phyloP scores from a whole-genome alignment of 2,888 invertebrate genomes.

The Lithophane leautieri region DNA sequence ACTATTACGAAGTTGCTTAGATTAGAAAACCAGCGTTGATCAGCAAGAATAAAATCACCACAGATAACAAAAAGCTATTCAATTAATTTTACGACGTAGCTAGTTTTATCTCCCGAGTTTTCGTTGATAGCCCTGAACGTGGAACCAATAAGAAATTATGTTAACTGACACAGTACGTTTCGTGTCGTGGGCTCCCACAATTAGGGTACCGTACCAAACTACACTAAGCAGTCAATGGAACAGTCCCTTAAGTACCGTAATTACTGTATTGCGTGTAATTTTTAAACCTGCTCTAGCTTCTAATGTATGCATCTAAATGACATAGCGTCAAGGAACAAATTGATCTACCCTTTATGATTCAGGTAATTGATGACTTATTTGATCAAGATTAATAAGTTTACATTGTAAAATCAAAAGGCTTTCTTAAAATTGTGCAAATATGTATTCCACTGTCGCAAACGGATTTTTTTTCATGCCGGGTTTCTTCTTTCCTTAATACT shows the following conservation, averaged over 20 bases:
- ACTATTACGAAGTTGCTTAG: conserved; percentile 11
- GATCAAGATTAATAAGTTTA: no score
- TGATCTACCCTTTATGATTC: no score
- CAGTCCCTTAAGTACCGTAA: neutral
- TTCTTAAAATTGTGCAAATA: no score
- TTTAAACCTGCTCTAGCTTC: neutral
- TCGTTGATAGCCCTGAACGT: neutral
- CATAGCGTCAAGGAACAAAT: neutral
- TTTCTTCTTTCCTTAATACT: no score
- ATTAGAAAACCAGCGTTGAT: conserved; percentile 12
- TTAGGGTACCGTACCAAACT: neutral
- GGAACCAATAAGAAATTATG: neutral
- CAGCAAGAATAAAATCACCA: conserved; percentile 3
- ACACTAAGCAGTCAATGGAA: neutral
- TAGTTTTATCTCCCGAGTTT: neutral
- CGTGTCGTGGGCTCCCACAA: neutral
- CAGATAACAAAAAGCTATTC: conserved; percentile 37
- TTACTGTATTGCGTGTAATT: neutral
- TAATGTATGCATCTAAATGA: neutral
- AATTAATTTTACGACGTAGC: conserved; percentile 38
- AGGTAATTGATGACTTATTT: no score
- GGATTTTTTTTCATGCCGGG: no score
- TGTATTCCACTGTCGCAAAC: no score
- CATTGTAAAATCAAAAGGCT: no score
- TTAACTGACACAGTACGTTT: neutral